Evolutionary conservation across 2,888 invertebrate species (phyloP), one percentile per base, ranked within the genome.

Genomic region (Hoplodrina ambigua): DNA sequence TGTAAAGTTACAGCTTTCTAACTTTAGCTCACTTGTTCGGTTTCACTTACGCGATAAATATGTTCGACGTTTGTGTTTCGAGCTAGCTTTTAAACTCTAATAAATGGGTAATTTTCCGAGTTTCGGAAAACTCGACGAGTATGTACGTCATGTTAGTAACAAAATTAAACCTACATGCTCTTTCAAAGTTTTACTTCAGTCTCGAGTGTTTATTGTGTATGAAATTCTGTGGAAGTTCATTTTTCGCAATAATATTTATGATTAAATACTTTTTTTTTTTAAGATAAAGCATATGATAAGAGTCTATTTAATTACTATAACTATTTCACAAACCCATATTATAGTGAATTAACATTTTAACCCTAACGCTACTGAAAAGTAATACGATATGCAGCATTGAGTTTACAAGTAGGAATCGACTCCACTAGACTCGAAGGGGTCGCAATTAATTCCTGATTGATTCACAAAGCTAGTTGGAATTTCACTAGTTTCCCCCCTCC

Each of bases 381-480:
- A 76, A 80, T 82, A 86, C 80, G 86, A 77, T 83, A 81, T 77
- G 81, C 72, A 69, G 72, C 61, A 78, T 78, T 69, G 74, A 83
- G 73, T 83, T 83, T 60, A 77, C 80, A 78, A 83, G 80, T 82
- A 81, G 83, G 76, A 91, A 87, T 90, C 87, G 87, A 90, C 87
- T 90, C 86, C 80, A 90, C 87, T 89, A 86, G 82, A 89, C 86
- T 89, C 84, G 82, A 83, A 89, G 89, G 88, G 90, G 88, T 86
- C 88, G 89, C 92, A 93, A 94, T 94, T 94, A 94, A 93, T 92
- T 92, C 91, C 89, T 94, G 93, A 94, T 94, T 93, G 94, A 93
- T 94, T 93, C 91, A 92, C 91, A 94, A 93, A 92, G 92, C 94
- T 92, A 91, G 91, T 90, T 92, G 92, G 91, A 91, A 90, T 90